Evolutionary conservation across 2,113 vertebrate species (phyloP).

Genomic region (Thryonomys swinderianus): DNA sequence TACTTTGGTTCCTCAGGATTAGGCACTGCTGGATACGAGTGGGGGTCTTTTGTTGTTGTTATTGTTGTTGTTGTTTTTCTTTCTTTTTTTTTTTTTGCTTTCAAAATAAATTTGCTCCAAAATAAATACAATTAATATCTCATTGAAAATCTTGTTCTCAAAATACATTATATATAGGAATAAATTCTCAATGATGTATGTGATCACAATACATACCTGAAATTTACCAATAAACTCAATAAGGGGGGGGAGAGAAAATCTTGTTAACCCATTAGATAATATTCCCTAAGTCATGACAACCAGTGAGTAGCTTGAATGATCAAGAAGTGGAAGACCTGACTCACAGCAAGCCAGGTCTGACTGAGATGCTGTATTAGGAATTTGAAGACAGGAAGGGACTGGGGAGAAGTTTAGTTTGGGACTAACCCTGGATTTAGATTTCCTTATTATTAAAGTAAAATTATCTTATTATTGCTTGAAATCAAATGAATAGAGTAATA

Average conservation of each 20-base stretch:
- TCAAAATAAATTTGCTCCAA: not conserved
- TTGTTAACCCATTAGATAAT: not conserved
- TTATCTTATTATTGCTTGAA: not conserved
- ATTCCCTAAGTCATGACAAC: not conserved
- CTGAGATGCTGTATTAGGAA: not conserved
- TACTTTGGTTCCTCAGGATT: not conserved
- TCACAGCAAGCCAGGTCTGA: not conserved
- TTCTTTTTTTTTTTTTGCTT: not conserved
- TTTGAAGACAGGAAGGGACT: not conserved
- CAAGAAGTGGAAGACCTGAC: not conserved
- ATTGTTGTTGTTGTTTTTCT: not conserved
- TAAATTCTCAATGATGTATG: too few relatives aligned
- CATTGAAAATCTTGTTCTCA: too few relatives aligned
- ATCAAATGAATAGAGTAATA: not conserved
- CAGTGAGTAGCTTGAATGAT: too few relatives aligned
- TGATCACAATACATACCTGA: too few relatives aligned
- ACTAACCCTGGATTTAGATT: not conserved
- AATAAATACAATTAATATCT: too few relatives aligned
- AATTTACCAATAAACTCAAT: too few relatives aligned
- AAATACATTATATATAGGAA: too few relatives aligned
- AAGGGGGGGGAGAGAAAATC: not conserved
- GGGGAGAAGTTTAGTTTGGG: not conserved
- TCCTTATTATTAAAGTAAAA: constrained; percentile 25
- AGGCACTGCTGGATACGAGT: not conserved
- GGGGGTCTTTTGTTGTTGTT: too few relatives aligned